Evolutionary conservation across 2,797 vertebrate genomes (phyloP), one percentile per base, ranked within the genome.

Genomic region (Gila robusta): DNA sequence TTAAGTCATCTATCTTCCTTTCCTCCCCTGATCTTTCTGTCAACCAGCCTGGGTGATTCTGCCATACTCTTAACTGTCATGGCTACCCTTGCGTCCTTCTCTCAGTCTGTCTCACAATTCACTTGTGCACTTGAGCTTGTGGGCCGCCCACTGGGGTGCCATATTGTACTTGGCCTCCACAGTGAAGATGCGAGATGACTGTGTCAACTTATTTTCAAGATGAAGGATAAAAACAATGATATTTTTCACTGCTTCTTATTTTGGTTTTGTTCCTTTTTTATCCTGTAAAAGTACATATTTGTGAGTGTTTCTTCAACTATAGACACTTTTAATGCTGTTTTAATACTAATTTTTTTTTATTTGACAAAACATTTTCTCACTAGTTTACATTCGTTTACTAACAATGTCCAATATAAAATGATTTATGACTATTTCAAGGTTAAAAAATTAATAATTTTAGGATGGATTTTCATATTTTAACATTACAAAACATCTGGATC

Each of bases 1-100:
- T 94, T 93, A 94, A 95, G 94, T 93, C 92, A 95, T 96, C 94
- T 91, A 93, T 96, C 94, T 94, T 95, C 92, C 91, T 94, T 92
- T 88, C 90, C 92, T 92, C 89, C 91, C 93, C 90, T 92, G 87
- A 92, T 94, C 90, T 91, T 90, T 87, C 87, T 91, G 90, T 93
- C 94, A 92, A 90, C 90, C 91, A 85, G 90, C 93, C 91, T 91
- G 91, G 93, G 92, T 94, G 92, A 87, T 90, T 92, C 89, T 85
- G 79, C 88, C 88, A 85, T 79, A 78, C 89, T 86, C 85, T 81
- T 90, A 89, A 86, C 85, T 79, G 79, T 90, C 89, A 90, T 83
- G 69, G 73, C 87, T 85, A 47, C 28, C 78, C 47, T 47, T 67
- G 77, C 66, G 78, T 84, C 83, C 69, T 76, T 82, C 80, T 83